A percentile compares a stretch with the other conserved stretches of the same genome.
These are phyloP conservation scores for Novumbra hubbsi DNA, from an alignment of 2,797 vertebrate species.

Conservation along the genomic window DNA sequence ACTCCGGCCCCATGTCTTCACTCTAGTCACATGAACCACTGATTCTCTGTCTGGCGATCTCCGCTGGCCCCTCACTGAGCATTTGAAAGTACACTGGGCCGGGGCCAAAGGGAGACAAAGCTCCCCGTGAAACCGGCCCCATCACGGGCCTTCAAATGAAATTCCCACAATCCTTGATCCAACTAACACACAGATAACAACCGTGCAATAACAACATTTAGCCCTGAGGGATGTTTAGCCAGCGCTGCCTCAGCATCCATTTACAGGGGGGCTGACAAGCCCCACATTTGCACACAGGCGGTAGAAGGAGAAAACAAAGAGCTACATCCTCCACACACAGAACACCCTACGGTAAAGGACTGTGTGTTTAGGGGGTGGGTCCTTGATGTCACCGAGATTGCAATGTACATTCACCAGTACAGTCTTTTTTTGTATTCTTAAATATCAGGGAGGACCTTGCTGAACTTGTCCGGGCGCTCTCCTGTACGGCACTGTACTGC, in stretches of 20 bases:
- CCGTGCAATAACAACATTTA: background rate
- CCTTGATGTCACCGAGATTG: background rate
- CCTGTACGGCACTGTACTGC: background rate
- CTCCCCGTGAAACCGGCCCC: constrained; percentile 48
- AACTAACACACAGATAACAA: constrained; percentile 16
- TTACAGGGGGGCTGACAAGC: background rate
- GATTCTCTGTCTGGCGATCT: background rate
- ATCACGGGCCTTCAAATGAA: constrained; percentile 28
- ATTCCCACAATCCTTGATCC: constrained; percentile 30
- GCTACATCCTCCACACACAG: background rate
- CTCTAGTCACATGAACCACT: background rate
- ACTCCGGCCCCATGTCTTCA: background rate
- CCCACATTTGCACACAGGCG: background rate
- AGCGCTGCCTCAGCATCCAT: background rate
- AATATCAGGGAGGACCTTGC: background rate
- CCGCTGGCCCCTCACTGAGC: background rate
- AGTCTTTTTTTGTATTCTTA: background rate
- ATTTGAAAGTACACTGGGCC: constrained; percentile 1
- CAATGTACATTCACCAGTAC: background rate
- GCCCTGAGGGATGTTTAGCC: background rate
- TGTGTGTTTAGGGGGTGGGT: background rate
- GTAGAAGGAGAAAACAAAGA: constrained; percentile 2
- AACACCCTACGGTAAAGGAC: background rate
- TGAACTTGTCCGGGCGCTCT: background rate
- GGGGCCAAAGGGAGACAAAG: constrained; percentile 19